phyloP scores from a whole-genome alignment of 2,888 invertebrate species.

The Diadegma fenestrale region DNA sequence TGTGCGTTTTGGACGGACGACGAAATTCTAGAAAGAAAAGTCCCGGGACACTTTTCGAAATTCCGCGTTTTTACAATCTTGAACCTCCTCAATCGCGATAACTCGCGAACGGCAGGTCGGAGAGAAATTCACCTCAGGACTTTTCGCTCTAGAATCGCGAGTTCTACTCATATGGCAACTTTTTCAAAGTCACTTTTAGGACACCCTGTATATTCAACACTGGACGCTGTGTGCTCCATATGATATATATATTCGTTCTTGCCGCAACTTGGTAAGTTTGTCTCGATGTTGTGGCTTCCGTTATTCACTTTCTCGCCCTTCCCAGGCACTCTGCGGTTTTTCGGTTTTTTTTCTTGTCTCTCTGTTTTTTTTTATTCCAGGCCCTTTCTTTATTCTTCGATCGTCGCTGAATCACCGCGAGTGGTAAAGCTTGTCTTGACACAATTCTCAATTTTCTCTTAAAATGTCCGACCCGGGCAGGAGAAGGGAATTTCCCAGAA shows the following conservation, averaged over 20 bases:
- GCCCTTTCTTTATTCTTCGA: slow-evolving; percentile 4
- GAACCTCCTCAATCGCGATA: neutral
- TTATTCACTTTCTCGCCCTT: slow-evolving; percentile 49
- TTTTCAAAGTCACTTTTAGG: neutral
- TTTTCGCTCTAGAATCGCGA: neutral
- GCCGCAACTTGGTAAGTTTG: slow-evolving; percentile 13
- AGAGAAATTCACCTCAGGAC: neutral
- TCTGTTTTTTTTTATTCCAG: slow-evolving; percentile 18
- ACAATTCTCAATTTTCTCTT: neutral
- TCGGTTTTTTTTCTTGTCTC: neutral
- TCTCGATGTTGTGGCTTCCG: slow-evolving; percentile 38
- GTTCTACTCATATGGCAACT: neutral
- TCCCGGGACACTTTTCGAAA: neutral
- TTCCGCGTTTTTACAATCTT: neutral
- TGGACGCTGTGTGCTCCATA: slow-evolving; percentile 2
- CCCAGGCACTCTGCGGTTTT: slow-evolving; percentile 19
- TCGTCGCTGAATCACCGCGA: neutral
- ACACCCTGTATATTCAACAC: slow-evolving; percentile 9
- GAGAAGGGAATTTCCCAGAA: neutral
- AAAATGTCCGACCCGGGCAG: no score
- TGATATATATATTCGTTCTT: slow-evolving; percentile 48
- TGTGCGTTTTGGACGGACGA: neutral
- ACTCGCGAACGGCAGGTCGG: neutral
- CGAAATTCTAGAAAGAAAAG: neutral
- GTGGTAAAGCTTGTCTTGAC: neutral